phyloP scores from a whole-genome alignment of 1,140 invertebrate genomes.

The Lordiphosa collinella region DNA sequence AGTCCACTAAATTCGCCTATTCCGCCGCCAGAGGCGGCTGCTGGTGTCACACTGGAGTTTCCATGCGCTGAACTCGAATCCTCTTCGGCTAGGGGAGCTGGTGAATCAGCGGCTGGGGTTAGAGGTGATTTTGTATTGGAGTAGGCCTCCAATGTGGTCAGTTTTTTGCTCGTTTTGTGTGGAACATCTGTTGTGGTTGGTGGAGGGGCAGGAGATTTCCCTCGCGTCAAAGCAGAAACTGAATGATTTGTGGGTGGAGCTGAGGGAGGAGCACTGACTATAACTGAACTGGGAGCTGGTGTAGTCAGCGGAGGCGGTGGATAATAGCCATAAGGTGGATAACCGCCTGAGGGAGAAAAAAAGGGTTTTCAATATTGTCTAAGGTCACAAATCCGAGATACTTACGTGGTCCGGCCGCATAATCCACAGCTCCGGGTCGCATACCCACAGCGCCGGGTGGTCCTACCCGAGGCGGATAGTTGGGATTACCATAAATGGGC shows the following conservation, averaged over 20 bases:
- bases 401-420: slow-evolving; percentile 64
- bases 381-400: neutral
- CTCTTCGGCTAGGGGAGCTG: slow-evolving; percentile 42
- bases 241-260: slow-evolving; percentile 58
- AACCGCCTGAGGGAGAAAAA: slow-evolving; percentile 38
- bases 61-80: slow-evolving; percentile 67
- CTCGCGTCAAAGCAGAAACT: slow-evolving; percentile 51
- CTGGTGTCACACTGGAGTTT: slow-evolving; percentile 18
- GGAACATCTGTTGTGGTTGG: slow-evolving; percentile 31
- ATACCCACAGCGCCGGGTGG: slow-evolving; percentile 48
- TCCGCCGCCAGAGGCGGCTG: slow-evolving; percentile 24
- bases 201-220: slow-evolving; percentile 30
- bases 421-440: slow-evolving; percentile 60
- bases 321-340: slow-evolving; percentile 74
- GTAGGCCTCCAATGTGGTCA: slow-evolving; percentile 68
- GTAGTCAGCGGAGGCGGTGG: slow-evolving; percentile 64
- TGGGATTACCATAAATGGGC: slow-evolving; percentile 72
- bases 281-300: slow-evolving; percentile 59
- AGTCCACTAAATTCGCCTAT: slow-evolving; percentile 87
- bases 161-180: slow-evolving; percentile 63
- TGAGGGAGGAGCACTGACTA: slow-evolving; percentile 57
- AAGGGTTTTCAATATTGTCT: neutral
- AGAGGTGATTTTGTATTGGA: slow-evolving; percentile 59
- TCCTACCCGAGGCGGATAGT: slow-evolving; percentile 54
- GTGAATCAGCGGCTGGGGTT: slow-evolving; percentile 35